A percentile compares a stretch with the other conserved stretches of the same genome.
These are phyloP conservation scores for Chlorops oryzae DNA, from an alignment of 1,140 invertebrate species.

Conservation along the genomic window DNA sequence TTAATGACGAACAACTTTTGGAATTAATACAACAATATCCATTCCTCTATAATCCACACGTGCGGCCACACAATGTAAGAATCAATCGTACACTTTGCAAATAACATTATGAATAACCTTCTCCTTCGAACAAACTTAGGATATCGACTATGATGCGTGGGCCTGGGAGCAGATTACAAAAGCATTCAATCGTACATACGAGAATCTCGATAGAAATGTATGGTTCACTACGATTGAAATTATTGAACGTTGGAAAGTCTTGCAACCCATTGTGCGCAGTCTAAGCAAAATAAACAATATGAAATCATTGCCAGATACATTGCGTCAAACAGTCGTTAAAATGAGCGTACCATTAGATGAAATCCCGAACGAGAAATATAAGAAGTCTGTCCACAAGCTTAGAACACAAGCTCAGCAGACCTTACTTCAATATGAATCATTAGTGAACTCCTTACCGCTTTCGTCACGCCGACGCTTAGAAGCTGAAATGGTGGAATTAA, in stretches of 20 bases:
- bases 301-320: conserved; percentile 11
- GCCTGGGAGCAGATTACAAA: conserved; percentile 27
- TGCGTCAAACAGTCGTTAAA: conserved; percentile 18
- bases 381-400: too few species aligned
- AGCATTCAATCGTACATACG: conserved; percentile 27
- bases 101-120: too few species aligned
- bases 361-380: not conserved
- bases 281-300: conserved; percentile 11
- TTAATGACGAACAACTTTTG: conserved; percentile 31
- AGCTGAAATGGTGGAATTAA: conserved; percentile 19
- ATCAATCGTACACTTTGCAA: too few species aligned
- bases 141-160: conserved; percentile 30
- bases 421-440: conserved; percentile 17
- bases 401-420: conserved; percentile 5
- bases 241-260: conserved; percentile 23
- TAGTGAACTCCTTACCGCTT: conserved; percentile 18
- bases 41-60: conserved; percentile 19
- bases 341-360: conserved; percentile 15
- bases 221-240: conserved; percentile 23
- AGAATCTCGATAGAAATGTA: not conserved
- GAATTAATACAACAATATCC: conserved; percentile 28
- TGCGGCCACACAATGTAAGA: not conserved
- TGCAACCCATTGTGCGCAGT: conserved; percentile 15
- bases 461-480: conserved; percentile 19
- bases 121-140: too few species aligned